Conservation (phyloP, 2,113 vertebrate species). For the Marcusenius ussheri region DNA sequence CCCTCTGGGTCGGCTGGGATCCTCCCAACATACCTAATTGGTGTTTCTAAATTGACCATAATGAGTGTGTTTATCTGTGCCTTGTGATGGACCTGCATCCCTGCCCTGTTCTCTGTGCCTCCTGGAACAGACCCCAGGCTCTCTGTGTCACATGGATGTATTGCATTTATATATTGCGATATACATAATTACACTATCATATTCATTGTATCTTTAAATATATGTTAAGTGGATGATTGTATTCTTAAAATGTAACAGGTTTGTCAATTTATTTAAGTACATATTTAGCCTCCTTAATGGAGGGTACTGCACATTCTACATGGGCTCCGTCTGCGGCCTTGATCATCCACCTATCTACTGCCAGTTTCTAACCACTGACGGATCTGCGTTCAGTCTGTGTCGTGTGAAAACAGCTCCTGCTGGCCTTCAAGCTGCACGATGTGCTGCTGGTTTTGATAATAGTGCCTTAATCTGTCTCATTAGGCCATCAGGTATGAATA, state of each 20-base stretch:
- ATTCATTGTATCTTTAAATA: background rate
- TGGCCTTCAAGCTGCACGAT: background rate
- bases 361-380: background rate
- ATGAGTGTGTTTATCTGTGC: background rate
- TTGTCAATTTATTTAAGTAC: background rate
- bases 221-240: background rate
- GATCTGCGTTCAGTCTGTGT: background rate
- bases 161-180: background rate
- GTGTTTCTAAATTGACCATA: background rate
- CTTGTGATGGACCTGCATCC: background rate
- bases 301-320: background rate
- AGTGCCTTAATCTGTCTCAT: background rate
- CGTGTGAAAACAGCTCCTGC: background rate
- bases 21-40: background rate
- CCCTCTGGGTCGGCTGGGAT: background rate
- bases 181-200: background rate
- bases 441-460: background rate
- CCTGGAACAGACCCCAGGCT: background rate
- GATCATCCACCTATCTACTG: background rate
- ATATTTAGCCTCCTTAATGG: background rate
- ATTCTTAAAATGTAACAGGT: background rate
- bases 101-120: background rate
- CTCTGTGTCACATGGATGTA: background rate
- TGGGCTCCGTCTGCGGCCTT: background rate
- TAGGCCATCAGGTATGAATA: background rate